Base-by-base conservation (phyloP, 2,888 invertebrate genomes). In the Machimus rusticus region DNA sequence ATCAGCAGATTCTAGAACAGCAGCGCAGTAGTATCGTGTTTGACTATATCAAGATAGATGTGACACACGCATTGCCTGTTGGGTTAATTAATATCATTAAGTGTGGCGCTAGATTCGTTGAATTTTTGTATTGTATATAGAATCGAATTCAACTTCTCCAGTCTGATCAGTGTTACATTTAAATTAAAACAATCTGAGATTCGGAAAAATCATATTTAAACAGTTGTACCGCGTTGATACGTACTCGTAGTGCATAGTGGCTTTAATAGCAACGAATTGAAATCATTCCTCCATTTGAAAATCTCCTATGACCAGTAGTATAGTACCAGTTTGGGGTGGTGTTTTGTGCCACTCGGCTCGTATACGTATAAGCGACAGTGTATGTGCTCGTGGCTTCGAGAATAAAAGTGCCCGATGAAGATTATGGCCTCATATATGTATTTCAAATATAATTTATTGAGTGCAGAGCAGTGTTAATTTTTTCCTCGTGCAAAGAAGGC, bases 361-460 rank as follows among this genome's bases (percentile, higher is more conserved):
- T 51, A 43, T 78, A 78, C 39, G 46, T 43, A 78, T 46, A 37
- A 34, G 37, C 37, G 76, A 2, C 23, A 8, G 57, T 82, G 55
- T 66, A 82, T 82, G 82, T 55, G 82, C 82, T 82, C 66, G 37
- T 46, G 66, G 28, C 66, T 82, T 82, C 37, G 57, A 57, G 66
- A 82, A 82, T 37, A 37, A 76, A 46, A 46, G 31, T 37, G 19
- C 16, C 5, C 51, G 79, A 51, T 51, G 79, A 66, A 82, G 82
- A 82, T 82, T 82, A 57, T 79, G 46, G 46, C 51, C 34, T 19
- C 82, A n/a, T 82, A 57, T 34, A 82, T 82, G 82, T 82, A 57
- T 82, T 82, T 66, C 66, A 66, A 79, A 66, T 82, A 82, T 82
- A 82, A 82, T 82, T 82, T 37, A 82, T 82, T 31, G 57, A 57